Evolutionary conservation across 2,113 vertebrate genomes (phyloP), one percentile per base, ranked within the genome.

Genomic region (Oryzias celebensis): DNA sequence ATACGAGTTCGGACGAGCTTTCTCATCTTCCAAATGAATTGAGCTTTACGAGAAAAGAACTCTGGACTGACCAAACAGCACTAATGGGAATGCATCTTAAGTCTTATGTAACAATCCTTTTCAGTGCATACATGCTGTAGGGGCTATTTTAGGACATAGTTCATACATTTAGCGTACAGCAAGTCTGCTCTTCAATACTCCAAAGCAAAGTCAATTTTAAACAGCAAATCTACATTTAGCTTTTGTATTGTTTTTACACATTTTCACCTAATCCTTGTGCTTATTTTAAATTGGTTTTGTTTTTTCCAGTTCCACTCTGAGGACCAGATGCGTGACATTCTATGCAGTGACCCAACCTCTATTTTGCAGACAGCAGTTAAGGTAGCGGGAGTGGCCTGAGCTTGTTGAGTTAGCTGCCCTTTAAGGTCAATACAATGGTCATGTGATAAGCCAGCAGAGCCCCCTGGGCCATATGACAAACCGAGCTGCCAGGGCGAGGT

Each of bases 391-490:
- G 80, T 78, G 87, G 85, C 81, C 73, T 77, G 73, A 63, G 55
- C 82, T 81, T 70, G 84, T 77, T 86, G 83, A 83, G 83, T 75
- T 75, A 78, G 56, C 73, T 87, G 83, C 85, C 86, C 88, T 91
- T 83, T 87, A 68, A 92, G 91, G 91, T 92, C 87, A 87, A 75
- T 82, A 59, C 73, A 85, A 62, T 77, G 88, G 88, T 90, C 91
- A 90, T 84, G 84, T 89, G 83, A 88, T 72, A 68, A 85, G 81
- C 86, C 77, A 62, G 83, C 46, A 6, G 73, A 78, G 82, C 85
- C 91, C 90, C 90, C 61, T 80, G 91, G 89, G 91, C 85, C 88
- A 78, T 68, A 90, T 92, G 90, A 92, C 91, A 89, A 89, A 92
- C 87, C 61, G 88, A 80, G 80, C 88, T 91, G 88, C 86, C 85